These are phyloP conservation scores for Blera fallax DNA, from an alignment of 2,888 invertebrate genomes.

Conservation along the genomic window DNA sequence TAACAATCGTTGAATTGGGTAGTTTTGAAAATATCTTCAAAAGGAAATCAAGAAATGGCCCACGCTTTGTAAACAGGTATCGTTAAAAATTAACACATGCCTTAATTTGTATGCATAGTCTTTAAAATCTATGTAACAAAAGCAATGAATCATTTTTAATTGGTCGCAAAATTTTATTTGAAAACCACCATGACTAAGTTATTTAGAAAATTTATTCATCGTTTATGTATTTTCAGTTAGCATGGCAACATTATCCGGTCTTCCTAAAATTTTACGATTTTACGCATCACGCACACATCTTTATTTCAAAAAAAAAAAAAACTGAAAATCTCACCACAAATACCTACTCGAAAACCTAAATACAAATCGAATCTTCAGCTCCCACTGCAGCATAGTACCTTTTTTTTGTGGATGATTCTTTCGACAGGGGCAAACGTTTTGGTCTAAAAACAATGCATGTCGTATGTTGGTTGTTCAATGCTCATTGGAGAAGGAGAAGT, in stretches of 20 bases:
- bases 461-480: slow-evolving; percentile 3
- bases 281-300: neutral
- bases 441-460: slow-evolving; percentile 63
- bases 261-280: neutral
- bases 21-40: too few species aligned
- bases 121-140: too few species aligned
- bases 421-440: slow-evolving; percentile 12
- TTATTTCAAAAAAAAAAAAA: neutral
- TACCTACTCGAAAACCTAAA: neutral
- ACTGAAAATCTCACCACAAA: neutral
- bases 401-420: slow-evolving; percentile 2
- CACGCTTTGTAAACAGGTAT: too few species aligned
- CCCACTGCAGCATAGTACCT: slow-evolving; percentile 14
- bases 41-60: too few species aligned
- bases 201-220: neutral
- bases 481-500: slow-evolving; percentile 34
- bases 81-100: too few species aligned
- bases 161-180: too few species aligned
- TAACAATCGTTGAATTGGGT: too few species aligned
- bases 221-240: neutral
- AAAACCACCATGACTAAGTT: too few species aligned
- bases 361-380: neutral
- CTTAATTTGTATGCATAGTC: too few species aligned
- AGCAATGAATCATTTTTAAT: too few species aligned
- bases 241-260: slow-evolving; percentile 1